Percentiles rank a stretch among this genome's conserved stretches.
These are phyloP conservation scores for Drosophila busckii DNA, from an alignment of 1,140 invertebrate genomes.

Conservation along the genomic window DNA sequence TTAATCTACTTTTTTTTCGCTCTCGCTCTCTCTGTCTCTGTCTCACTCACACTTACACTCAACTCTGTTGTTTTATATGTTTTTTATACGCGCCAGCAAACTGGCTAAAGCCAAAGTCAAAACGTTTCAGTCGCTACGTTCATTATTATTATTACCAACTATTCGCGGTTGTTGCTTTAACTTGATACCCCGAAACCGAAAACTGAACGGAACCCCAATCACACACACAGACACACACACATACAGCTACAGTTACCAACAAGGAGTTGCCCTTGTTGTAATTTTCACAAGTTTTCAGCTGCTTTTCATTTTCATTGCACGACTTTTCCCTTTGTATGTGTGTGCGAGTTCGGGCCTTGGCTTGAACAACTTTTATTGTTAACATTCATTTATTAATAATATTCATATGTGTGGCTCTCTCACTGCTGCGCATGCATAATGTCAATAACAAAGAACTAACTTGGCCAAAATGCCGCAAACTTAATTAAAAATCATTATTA, in stretches of 20 bases:
- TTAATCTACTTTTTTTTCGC: conserved; percentile 60
- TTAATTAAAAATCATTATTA: too few relatives aligned
- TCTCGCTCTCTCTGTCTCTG: background rate
- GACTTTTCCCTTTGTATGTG: conserved; percentile 24
- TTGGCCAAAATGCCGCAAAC: background rate
- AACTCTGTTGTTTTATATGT: conserved; percentile 12
- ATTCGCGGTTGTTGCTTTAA: conserved; percentile 62
- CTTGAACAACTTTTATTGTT: conserved; percentile 76
- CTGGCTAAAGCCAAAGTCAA: conserved; percentile 40
- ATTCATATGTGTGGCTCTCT: conserved; percentile 72
- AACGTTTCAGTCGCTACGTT: conserved; percentile 57
- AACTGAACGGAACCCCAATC: conserved; percentile 54
- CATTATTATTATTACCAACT: conserved; percentile 76
- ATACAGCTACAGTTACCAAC: too few relatives aligned
- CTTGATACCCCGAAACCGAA: conserved; percentile 66
- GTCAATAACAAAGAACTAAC: background rate
- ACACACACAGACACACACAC: background rate
- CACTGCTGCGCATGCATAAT: conserved; percentile 42
- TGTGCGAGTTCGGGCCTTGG: conserved; percentile 50
- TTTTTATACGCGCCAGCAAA: conserved; percentile 25
- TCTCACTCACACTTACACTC: too few relatives aligned
- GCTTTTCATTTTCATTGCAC: conserved; percentile 57
- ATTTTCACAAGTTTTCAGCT: conserved; percentile 63
- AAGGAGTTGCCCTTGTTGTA: too few relatives aligned
- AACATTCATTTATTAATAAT: conserved; percentile 77